These are phyloP conservation scores for Plebejus argus DNA, from an alignment of 2,888 invertebrate genomes.

Conservation along the genomic window DNA sequence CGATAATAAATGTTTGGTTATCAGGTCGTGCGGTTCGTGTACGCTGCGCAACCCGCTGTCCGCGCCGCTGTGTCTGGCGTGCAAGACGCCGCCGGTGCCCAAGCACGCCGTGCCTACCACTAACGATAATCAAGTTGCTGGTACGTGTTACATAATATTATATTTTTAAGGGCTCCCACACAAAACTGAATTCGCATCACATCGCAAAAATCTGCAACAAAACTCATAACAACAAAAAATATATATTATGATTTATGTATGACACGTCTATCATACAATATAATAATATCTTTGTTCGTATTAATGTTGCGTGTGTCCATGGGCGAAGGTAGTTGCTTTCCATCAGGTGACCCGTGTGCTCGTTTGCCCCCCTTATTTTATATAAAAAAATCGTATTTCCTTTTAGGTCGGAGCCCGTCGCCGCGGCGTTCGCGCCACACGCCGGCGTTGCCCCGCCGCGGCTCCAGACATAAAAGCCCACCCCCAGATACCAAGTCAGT, in stretches of 20 bases:
- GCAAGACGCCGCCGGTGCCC: constrained; percentile 84
- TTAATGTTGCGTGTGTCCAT: not conserved
- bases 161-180: no score
- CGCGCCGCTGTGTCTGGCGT: constrained; percentile 85
- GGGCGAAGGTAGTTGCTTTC: no score
- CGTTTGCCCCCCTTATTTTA: no score
- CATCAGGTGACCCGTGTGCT: no score
- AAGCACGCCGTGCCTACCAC: constrained; percentile 58
- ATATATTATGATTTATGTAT: no score
- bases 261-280: no score
- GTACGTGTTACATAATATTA: constrained; percentile 73
- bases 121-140: constrained; percentile 68
- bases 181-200: no score
- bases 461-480: constrained; percentile 59
- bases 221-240: no score
- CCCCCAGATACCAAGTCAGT: constrained; percentile 67
- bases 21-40: constrained; percentile 87
- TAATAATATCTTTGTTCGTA: not conserved
- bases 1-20: not conserved
- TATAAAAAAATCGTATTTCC: no score
- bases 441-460: constrained; percentile 60
- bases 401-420: constrained; percentile 63
- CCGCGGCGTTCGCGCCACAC: constrained; percentile 56
- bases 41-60: constrained; percentile 90
- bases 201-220: no score